Conservation (phyloP, 2,888 invertebrate genomes). For the Nemapogon koenigi region DNA sequence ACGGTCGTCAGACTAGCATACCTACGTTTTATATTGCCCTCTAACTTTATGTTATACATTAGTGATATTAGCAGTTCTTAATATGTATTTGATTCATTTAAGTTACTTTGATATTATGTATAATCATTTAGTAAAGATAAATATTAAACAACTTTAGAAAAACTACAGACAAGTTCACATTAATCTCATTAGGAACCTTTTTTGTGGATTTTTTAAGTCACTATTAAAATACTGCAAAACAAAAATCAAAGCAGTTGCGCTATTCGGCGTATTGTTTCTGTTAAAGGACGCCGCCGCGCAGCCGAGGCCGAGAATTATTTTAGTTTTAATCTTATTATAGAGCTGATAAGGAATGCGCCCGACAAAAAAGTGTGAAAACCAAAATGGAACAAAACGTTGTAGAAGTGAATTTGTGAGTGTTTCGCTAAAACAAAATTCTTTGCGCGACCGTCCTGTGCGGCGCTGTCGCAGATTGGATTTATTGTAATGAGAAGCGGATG, state of each 20-base stretch:
- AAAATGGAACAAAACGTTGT: conserved; percentile 61
- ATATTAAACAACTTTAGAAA: too few species aligned
- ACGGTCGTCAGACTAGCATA: too few species aligned
- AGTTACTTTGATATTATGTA: too few species aligned
- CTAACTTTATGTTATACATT: too few species aligned
- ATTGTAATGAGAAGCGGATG: conserved; percentile 55
- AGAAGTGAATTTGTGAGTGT: conserved; percentile 64
- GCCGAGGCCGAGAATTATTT: conserved; percentile 63
- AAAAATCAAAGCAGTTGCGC: conserved; percentile 30
- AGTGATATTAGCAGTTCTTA: too few species aligned
- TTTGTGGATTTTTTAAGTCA: too few species aligned
- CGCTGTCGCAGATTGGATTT: conserved; percentile 50
- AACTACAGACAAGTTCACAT: too few species aligned
- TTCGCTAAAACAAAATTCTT: conserved; percentile 63
- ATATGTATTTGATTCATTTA: too few species aligned
- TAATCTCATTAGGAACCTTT: too few species aligned
- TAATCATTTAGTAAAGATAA: too few species aligned
- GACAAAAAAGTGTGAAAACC: conserved; percentile 64
- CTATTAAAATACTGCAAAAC: conserved; percentile 19
- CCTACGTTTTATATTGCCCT: too few species aligned
- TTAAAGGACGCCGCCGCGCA: conserved; percentile 60
- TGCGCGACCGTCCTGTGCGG: conserved; percentile 65
- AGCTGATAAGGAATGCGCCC: conserved; percentile 40
- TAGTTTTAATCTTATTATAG: conserved; percentile 28
- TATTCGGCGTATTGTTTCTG: conserved; percentile 2